phyloP scores from a whole-genome alignment of 2,797 vertebrate genomes.

The Lepus townsendii region DNA sequence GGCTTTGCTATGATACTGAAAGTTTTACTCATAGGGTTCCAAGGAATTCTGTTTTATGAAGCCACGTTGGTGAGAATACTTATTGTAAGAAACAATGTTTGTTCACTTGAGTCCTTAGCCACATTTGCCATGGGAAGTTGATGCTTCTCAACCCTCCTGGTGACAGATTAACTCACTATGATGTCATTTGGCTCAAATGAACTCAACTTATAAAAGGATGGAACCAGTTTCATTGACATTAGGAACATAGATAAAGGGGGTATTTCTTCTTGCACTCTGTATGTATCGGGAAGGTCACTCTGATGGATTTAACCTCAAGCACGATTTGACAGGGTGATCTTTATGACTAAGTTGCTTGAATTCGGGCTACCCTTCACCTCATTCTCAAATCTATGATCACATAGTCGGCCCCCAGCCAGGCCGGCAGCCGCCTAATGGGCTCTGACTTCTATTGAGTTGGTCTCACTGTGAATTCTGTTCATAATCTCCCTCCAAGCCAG shows the following conservation, averaged over 20 bases:
- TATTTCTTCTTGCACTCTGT: not conserved
- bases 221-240: not conserved
- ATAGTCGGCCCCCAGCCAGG: not conserved
- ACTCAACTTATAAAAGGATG: not conserved
- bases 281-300: not conserved
- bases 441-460: not conserved
- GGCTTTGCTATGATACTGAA: not conserved
- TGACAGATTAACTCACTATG: slow-evolving; percentile 46
- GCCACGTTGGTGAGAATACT: not conserved
- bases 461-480: not conserved
- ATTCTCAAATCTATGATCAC: not conserved
- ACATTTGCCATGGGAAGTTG: slow-evolving; percentile 12
- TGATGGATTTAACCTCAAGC: not conserved
- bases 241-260: not conserved
- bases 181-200: slow-evolving; percentile 39
- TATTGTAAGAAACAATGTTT: not conserved
- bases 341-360: not conserved
- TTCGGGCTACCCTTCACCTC: not conserved
- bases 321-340: not conserved
- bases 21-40: not conserved
- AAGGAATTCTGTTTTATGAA: slow-evolving; percentile 28
- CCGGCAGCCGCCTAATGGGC: not conserved
- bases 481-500: not conserved
- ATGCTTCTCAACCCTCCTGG: slow-evolving; percentile 26
- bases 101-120: slow-evolving; percentile 13